phyloP scores from a whole-genome alignment of 1,140 invertebrate species.

The Choristoneura fumiferana region DNA sequence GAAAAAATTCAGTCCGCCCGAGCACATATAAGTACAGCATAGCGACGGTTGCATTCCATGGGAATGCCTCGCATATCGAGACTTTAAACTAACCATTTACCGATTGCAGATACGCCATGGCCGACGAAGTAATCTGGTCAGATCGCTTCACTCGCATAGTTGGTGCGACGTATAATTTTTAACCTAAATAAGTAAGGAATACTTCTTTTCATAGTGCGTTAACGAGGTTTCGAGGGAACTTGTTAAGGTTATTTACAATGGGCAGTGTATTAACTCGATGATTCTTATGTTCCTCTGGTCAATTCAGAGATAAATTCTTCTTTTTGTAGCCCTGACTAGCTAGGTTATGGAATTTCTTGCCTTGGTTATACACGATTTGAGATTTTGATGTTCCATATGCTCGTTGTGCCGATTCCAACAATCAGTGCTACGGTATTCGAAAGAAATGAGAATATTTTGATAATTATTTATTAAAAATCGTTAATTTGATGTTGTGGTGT shows the following conservation, averaged over 20 bases:
- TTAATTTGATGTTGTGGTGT: no score
- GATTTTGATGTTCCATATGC: no score
- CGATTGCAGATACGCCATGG: slow-evolving; percentile 76
- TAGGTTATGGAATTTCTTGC: no score
- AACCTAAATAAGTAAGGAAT: slow-evolving; percentile 73
- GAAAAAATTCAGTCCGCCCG: slow-evolving; percentile 73
- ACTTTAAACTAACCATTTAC: slow-evolving; percentile 74
- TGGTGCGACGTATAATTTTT: slow-evolving; percentile 67
- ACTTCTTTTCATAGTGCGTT: slow-evolving; percentile 57
- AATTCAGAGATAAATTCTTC: no score
- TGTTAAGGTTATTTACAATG: slow-evolving; percentile 16
- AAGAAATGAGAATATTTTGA: no score
- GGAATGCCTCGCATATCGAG: slow-evolving; percentile 71
- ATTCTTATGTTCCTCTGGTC: no score
- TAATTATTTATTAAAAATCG: no score
- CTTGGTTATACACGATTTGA: no score
- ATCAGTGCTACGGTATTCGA: no score
- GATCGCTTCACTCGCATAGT: slow-evolving; percentile 66
- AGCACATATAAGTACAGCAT: slow-evolving; percentile 68
- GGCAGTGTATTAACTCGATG: no score
- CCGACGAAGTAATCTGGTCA: slow-evolving; percentile 67
- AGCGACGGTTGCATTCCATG: slow-evolving; percentile 69
- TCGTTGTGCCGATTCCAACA: no score
- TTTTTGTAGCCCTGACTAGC: no score
- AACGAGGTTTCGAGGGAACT: slow-evolving; percentile 42